Conservation (phyloP, 2,888 invertebrate species). For the Cryptocephalus moraei region DNA sequence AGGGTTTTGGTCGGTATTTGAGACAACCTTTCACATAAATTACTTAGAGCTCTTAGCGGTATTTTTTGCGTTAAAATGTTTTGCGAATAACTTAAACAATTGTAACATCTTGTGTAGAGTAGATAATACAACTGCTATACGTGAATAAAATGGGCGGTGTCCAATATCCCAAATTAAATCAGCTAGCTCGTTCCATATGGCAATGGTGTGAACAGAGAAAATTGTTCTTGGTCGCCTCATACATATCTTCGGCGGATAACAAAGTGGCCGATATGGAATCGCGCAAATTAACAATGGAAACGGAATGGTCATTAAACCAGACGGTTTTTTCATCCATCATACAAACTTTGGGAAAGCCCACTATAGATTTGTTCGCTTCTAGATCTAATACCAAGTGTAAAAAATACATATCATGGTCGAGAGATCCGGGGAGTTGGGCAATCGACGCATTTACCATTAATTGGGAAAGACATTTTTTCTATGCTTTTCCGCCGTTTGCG, state of each 20-base stretch:
- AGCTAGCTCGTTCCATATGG: constrained; percentile 18
- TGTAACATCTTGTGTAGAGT: constrained; percentile 12
- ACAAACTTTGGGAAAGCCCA: constrained; percentile 1
- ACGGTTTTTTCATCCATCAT: not conserved
- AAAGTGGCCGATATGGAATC: constrained; percentile 18
- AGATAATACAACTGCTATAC: constrained; percentile 16
- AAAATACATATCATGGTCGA: constrained; percentile 19
- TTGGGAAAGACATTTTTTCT: constrained; percentile 6
- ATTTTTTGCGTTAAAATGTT: constrained; percentile 15
- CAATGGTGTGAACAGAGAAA: constrained; percentile 16
- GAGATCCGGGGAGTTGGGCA: constrained; percentile 13
- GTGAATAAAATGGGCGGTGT: constrained; percentile 18
- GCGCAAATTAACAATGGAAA: constrained; percentile 7
- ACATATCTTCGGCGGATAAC: constrained; percentile 15
- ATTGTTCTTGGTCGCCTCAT: constrained; percentile 14
- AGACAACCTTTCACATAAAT: constrained; percentile 9
- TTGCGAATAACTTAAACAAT: constrained; percentile 9
- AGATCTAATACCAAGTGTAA: constrained; percentile 4
- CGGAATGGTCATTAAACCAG: constrained; percentile 9
- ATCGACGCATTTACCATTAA: constrained; percentile 20
- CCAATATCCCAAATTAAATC: constrained; percentile 12
- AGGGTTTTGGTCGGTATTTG: constrained; percentile 13
- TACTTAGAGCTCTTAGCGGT: constrained; percentile 18
- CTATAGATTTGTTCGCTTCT: constrained; percentile 8
- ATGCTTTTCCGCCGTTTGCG: constrained; percentile 15